Percentiles rank a stretch among this genome's conserved stretches.
These are phyloP conservation scores for Bombus pyrosoma DNA, from an alignment of 1,140 invertebrate species.

Conservation along the genomic window DNA sequence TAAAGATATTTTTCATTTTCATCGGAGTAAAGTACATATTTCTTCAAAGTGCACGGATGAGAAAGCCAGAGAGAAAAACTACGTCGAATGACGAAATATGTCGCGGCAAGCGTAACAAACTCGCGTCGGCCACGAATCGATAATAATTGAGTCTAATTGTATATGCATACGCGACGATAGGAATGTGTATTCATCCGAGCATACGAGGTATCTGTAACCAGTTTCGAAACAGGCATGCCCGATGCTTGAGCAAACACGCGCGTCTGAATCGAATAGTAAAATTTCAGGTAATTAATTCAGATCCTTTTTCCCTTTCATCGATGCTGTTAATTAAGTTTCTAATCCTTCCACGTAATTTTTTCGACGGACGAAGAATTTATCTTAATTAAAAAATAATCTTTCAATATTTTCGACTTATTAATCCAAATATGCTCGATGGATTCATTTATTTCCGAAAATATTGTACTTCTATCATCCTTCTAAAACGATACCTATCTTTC, in stretches of 20 bases:
- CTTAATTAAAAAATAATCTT: background rate
- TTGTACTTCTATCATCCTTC: too few relatives aligned
- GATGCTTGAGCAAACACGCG: background rate
- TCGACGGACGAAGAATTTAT: background rate
- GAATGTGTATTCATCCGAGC: constrained; percentile 1
- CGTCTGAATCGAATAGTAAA: background rate
- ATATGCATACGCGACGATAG: constrained; percentile 32
- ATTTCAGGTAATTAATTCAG: background rate
- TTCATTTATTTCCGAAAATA: too few relatives aligned
- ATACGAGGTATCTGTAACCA: constrained; percentile 5
- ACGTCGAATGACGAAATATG: background rate
- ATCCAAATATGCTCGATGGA: background rate
- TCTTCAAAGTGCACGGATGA: background rate
- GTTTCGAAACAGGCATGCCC: constrained; percentile 18
- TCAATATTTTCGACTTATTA: background rate
- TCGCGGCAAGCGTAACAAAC: background rate
- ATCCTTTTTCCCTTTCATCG: background rate
- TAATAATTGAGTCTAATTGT: constrained; percentile 38
- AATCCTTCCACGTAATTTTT: background rate
- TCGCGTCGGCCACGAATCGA: constrained; percentile 22
- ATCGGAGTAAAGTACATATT: background rate
- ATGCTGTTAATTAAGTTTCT: background rate
- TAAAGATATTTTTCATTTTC: background rate
- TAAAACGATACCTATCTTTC: too few relatives aligned
- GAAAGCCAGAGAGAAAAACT: background rate